Conservation (phyloP, 2,797 vertebrate genomes). For the Salmo trutta region DNA sequence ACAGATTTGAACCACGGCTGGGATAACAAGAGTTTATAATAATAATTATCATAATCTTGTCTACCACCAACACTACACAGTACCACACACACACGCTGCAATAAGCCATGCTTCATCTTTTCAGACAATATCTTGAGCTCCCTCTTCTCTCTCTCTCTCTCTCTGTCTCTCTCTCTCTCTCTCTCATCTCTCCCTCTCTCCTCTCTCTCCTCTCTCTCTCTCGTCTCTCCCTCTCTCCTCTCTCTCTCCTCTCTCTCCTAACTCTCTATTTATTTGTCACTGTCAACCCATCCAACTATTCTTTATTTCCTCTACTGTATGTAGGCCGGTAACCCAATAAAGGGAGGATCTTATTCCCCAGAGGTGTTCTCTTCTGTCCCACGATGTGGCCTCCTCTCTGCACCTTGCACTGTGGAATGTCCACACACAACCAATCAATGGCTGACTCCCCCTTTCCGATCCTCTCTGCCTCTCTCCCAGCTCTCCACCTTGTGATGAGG, state of each 20-base stretch:
- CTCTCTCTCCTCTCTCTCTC: too few relatives aligned
- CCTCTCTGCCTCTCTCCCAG: background rate
- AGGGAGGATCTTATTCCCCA: too few relatives aligned
- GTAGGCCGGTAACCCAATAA: too few relatives aligned
- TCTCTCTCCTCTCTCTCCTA: too few relatives aligned
- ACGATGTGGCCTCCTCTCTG: background rate
- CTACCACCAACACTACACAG: conserved; percentile 21
- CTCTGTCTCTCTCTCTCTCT: background rate
- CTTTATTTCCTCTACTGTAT: too few relatives aligned
- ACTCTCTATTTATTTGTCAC: background rate
- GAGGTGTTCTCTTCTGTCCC: too few relatives aligned
- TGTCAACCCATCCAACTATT: too few relatives aligned
- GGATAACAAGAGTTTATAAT: conserved; percentile 66
- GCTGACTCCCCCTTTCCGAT: background rate
- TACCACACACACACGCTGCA: background rate
- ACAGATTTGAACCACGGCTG: conserved; percentile 70
- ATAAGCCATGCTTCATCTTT: background rate
- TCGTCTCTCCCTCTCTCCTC: too few relatives aligned
- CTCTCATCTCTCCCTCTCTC: too few relatives aligned
- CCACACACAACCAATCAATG: conserved; percentile 56
- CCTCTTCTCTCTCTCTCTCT: conserved; percentile 16
- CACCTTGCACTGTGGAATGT: conserved; percentile 77
- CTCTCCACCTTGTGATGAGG: background rate
- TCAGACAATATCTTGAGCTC: background rate
- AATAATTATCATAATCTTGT: conserved; percentile 51